Base-by-base conservation (phyloP, 2,888 invertebrate species). In the Catocala nupta region DNA sequence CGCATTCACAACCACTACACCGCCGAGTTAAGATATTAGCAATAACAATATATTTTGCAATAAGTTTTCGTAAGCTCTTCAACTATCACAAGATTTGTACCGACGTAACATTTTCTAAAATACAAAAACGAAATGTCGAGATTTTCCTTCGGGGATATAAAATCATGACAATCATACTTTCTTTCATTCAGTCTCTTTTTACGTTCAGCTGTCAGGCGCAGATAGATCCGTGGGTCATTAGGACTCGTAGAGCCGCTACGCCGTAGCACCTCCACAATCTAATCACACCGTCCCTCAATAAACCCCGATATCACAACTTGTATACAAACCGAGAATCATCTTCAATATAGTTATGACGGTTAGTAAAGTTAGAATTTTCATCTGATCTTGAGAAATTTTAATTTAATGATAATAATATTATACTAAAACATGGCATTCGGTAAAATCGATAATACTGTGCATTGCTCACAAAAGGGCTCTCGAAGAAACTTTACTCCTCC, bases 211-310 rank as follows among this genome's bases (percentile, higher is more conserved):
- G 89, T 90, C 91, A 89, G 81, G 72, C 84, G 86, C 90, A 90
- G 89, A 83, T 86, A 89, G 77, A 76, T 77, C 82, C 82, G 81
- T 71, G 70, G 86, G 85, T 89, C 89, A 90, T 90, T 90, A 89
- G 83, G 80, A 75, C 75, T 81, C 81, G 82, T 77, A 78, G 76
- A 75, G 55, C 68, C 65, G 67, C 76, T 75, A 77, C 74, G 72
- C 62, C 78, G 76, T 71, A 77, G 74, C 71, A 70, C 63, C 55
- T 58, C 54, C 47, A 59, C 59, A 68, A 60, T 78, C 73, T 81
- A 86, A 87, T 85, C 85, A 83, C 77, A 75, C 68, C 70, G 75
- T 75, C 73, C 80, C 80, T 80, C 82, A 82, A 85, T 85, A 81
- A 82, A 80, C 78, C 71, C 71, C 75, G 72, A 78, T 80, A 79